These are phyloP conservation scores for Sterrhoptilus dennistouni DNA, from an alignment of 2,113 vertebrate species.

Conservation along the genomic window DNA sequence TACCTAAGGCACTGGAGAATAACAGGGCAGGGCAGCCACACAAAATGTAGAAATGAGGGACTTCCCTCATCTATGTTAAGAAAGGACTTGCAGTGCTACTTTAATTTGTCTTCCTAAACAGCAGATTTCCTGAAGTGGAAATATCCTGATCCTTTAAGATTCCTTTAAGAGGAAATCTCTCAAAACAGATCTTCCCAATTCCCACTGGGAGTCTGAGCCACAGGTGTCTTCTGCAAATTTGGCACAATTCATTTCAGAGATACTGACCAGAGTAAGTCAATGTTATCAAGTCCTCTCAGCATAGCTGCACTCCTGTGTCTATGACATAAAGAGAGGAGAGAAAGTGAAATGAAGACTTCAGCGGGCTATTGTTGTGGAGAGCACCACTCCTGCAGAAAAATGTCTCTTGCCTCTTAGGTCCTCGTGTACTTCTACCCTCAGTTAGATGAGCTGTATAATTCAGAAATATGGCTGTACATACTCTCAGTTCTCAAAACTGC, in stretches of 20 bases:
- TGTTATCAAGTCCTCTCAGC: neutral
- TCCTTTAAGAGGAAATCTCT: neutral
- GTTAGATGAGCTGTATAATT: slow-evolving; percentile 9
- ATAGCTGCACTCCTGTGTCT: neutral
- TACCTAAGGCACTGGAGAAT: neutral
- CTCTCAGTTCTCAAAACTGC: slow-evolving; percentile 16
- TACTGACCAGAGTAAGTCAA: neutral
- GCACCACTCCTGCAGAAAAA: neutral
- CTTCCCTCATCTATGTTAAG: neutral
- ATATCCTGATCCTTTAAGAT: neutral
- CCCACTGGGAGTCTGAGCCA: neutral
- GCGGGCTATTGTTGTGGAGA: neutral
- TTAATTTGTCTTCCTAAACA: neutral
- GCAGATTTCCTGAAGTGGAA: neutral
- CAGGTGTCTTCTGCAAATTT: neutral
- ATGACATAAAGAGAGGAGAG: neutral
- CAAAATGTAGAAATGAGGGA: neutral
- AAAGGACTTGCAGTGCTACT: neutral
- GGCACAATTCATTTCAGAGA: neutral
- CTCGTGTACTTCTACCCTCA: neutral
- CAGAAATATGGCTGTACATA: neutral
- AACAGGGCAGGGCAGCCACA: neutral
- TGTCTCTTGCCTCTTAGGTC: neutral
- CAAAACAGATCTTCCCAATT: neutral
- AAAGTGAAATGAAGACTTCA: neutral